Conservation (phyloP, 2,113 vertebrate species). For the Leptocoma aspasia region DNA sequence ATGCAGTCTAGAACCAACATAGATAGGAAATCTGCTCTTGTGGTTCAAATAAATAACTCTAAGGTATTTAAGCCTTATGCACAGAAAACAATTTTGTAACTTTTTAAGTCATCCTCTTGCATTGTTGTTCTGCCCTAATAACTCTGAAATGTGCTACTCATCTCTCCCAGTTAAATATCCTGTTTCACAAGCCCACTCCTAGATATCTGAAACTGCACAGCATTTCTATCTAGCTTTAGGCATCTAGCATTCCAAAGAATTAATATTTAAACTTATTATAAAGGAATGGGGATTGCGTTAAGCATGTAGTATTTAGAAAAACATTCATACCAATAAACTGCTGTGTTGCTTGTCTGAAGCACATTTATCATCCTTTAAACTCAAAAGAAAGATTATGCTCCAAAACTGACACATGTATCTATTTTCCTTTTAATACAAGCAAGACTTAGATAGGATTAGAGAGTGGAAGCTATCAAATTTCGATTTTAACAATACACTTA, state of each 20-base stretch:
- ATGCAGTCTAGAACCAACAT: slow-evolving; percentile 27
- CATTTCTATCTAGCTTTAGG: slow-evolving; percentile 77
- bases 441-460: slow-evolving; percentile 49
- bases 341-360: slow-evolving; percentile 56
- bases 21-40: not conserved
- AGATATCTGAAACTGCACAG: slow-evolving; percentile 76
- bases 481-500: slow-evolving; percentile 60
- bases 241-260: slow-evolving; percentile 81
- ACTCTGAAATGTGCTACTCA: slow-evolving; percentile 73
- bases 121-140: slow-evolving; percentile 65
- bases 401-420: slow-evolving; percentile 45
- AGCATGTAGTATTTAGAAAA: slow-evolving; percentile 73
- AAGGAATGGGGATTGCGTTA: slow-evolving; percentile 74
- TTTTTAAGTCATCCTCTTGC: slow-evolving; percentile 55
- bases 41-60: slow-evolving; percentile 46
- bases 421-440: slow-evolving; percentile 48
- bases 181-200: slow-evolving; percentile 77
- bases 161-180: slow-evolving; percentile 76
- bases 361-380: slow-evolving; percentile 59
- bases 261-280: slow-evolving; percentile 83
- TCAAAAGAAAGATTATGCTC: slow-evolving; percentile 36
- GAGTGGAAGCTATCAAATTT: slow-evolving; percentile 55
- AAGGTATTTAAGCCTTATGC: slow-evolving; percentile 60
- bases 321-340: slow-evolving; percentile 65
- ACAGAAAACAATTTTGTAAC: slow-evolving; percentile 64